Conservation (phyloP, 2,113 vertebrate species). For the Phycodurus eques region DNA sequence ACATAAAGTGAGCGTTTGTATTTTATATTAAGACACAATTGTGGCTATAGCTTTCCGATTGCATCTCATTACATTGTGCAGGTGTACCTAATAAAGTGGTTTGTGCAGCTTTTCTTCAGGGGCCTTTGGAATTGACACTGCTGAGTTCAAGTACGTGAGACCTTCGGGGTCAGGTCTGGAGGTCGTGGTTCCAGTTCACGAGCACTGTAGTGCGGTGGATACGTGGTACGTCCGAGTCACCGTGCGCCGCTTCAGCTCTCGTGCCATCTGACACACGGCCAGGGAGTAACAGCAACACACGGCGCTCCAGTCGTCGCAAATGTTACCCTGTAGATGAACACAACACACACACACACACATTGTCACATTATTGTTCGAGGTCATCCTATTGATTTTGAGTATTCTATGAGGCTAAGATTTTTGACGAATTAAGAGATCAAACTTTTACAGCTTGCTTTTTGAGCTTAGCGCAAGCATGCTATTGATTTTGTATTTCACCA, state of each 20-base stretch:
- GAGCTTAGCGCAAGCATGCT: too few relatives aligned
- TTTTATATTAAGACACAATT: background rate
- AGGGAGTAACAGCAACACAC: constrained; percentile 78
- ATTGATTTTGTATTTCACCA: too few relatives aligned
- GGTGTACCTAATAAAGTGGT: background rate
- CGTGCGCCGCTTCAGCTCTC: constrained; percentile 74
- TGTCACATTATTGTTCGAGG: too few relatives aligned
- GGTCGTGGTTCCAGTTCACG: constrained; percentile 12
- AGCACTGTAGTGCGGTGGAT: constrained; percentile 59
- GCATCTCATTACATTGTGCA: background rate
- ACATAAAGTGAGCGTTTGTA: background rate
- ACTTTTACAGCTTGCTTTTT: too few relatives aligned
- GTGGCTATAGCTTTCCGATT: background rate
- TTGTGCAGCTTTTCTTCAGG: background rate
- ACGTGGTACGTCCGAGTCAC: constrained; percentile 72
- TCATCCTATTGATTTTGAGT: too few relatives aligned
- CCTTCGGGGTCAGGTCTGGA: background rate
- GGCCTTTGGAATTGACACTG: background rate
- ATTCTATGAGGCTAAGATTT: too few relatives aligned
- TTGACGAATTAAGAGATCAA: too few relatives aligned
- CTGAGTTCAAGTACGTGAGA: background rate
- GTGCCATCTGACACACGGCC: constrained; percentile 78
- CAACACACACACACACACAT: background rate
- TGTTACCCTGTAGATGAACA: constrained; percentile 66
- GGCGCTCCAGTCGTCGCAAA: constrained; percentile 74